phyloP scores from a whole-genome alignment of 2,888 invertebrate species.

The Himalopsyche japonica region DNA sequence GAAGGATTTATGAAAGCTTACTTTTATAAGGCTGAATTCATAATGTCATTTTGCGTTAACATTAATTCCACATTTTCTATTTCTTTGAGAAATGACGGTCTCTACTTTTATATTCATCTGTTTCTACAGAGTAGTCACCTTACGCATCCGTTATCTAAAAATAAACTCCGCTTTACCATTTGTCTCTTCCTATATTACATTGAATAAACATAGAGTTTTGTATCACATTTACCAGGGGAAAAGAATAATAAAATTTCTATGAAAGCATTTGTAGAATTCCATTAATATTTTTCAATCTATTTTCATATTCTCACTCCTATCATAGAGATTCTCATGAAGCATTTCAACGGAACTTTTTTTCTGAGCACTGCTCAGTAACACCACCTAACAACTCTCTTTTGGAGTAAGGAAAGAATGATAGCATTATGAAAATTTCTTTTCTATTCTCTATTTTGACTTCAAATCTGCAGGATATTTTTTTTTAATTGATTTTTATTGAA shows the following conservation, averaged over 20 bases:
- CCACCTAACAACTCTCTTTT: too few species aligned
- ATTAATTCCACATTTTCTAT: background rate
- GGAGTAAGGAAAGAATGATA: too few species aligned
- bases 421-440: too few species aligned
- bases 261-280: background rate
- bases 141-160: background rate
- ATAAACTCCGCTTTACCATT: background rate
- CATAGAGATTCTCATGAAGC: too few species aligned
- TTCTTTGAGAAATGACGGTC: background rate
- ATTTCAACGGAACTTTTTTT: too few species aligned
- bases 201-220: background rate
- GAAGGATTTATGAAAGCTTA: too few species aligned
- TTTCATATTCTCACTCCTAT: too few species aligned
- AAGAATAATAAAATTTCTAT: background rate
- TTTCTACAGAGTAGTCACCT: background rate
- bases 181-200: background rate
- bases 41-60: background rate
- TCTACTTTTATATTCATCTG: background rate
- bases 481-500: too few species aligned
- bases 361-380: too few species aligned
- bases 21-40: background rate
- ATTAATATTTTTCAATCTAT: background rate
- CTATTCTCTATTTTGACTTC: too few species aligned
- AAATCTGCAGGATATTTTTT: too few species aligned
- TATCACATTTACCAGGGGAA: background rate